phyloP scores from a whole-genome alignment of 2,113 vertebrate genomes.

The Numenius arquata region DNA sequence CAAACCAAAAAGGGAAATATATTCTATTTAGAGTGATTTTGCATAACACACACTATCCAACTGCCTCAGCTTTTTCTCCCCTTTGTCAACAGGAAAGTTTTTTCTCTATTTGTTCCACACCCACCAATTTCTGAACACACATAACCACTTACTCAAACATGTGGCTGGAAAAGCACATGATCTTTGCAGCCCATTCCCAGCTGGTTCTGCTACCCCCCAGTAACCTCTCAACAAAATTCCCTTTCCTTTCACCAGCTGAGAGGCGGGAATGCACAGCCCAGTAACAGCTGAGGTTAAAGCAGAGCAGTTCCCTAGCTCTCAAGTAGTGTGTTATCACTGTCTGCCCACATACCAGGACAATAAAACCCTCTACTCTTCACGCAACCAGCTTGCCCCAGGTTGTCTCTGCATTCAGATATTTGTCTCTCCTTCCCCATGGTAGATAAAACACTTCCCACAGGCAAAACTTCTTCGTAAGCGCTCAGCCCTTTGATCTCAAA shows the following conservation, averaged over 20 bases:
- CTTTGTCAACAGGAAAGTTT: not conserved
- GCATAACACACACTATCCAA: not conserved
- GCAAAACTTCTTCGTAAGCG: slow-evolving; percentile 1
- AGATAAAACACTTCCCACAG: slow-evolving; percentile 35
- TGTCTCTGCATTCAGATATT: not conserved
- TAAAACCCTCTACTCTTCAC: not conserved
- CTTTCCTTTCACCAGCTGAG: not conserved
- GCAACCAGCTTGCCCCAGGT: not conserved
- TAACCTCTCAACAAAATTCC: not conserved
- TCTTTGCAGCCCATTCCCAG: not conserved
- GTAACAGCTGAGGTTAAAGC: not conserved
- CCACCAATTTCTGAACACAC: not conserved
- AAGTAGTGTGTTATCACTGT: not conserved
- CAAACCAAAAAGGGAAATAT: not conserved
- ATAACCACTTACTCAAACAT: not conserved
- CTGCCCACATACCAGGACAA: not conserved
- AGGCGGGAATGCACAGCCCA: not conserved
- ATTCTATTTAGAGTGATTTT: not conserved
- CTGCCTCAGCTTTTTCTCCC: not conserved
- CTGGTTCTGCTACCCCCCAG: not conserved
- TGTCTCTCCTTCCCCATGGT: not conserved
- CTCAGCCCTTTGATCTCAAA: slow-evolving; percentile 16
- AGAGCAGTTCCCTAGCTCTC: not conserved
- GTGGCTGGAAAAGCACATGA: not conserved
- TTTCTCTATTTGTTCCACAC: not conserved